Conservation (phyloP, 2,797 vertebrate species). For the Myotis findleyi region DNA sequence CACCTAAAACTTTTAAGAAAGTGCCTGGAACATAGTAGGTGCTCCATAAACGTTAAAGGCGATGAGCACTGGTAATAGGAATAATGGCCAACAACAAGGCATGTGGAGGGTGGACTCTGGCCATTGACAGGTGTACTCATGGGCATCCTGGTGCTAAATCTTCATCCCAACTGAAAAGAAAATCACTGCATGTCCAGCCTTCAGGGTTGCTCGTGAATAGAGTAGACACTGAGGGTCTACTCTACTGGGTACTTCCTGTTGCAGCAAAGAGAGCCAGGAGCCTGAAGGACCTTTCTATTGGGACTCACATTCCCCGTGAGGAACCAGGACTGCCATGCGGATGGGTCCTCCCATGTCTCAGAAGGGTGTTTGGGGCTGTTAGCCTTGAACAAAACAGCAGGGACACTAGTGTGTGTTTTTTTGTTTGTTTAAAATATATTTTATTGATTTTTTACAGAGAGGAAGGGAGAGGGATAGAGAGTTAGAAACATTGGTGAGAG, state of each 20-base stretch:
- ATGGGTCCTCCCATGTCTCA: not conserved
- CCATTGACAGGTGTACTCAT: not conserved
- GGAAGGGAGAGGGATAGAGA: too few species aligned
- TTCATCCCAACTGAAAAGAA: not conserved
- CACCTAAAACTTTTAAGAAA: too few species aligned
- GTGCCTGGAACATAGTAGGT: too few species aligned
- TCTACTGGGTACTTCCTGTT: not conserved
- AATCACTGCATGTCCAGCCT: rapidly evolving
- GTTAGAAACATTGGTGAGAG: too few species aligned
- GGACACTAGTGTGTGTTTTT: too few species aligned
- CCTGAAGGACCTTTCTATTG: not conserved
- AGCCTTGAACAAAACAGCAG: too few species aligned
- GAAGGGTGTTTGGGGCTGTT: not conserved
- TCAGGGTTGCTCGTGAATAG: not conserved
- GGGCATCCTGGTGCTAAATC: not conserved
- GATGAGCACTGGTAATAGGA: not conserved
- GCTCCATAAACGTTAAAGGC: not conserved
- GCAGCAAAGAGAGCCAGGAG: not conserved
- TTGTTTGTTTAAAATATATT: too few species aligned
- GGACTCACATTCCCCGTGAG: not conserved
- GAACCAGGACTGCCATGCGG: not conserved
- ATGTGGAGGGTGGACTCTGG: not conserved
- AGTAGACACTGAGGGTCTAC: not conserved
- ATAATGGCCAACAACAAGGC: not conserved
- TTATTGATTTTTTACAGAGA: too few species aligned